Base-by-base conservation (phyloP, 2,888 invertebrate species). In the Cenopis cana region DNA sequence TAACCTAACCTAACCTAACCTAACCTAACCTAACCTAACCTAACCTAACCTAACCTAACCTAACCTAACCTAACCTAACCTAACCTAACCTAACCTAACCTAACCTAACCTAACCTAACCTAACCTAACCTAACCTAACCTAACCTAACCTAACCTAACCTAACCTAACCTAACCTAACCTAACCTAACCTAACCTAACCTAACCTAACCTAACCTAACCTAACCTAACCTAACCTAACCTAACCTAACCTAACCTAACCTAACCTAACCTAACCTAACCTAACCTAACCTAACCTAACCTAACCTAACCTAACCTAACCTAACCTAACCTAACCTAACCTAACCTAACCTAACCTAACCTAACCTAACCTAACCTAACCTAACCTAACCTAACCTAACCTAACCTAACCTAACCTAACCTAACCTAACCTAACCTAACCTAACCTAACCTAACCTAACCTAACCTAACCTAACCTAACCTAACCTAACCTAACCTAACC, bases 81-180 rank as follows among this genome's bases (percentile, higher is more conserved):
- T 72, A 72, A 72, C 72, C 72, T 72, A 72, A 72, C 72, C 72
- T 72, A 72, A 72, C 72, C 72, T 72, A 72, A 72, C 72, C 69
- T 69, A 69, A 70, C 70, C 72, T 72, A 72, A 72, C 72, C 72
- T 72, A 72, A 72, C 70, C 70, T 70, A 70, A 70, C 70, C 70
- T 70, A 70, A 70, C 70, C 70, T 70, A 72, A 72, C 72, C 72
- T 70, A 67, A 66, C 69, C 67, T 69, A 67, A 66, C 73, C 69
- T 62, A 69, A 69, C 69, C 69, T 69, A 69, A 69, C 68, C 64
- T 68, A 62, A 50, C 62, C 64, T 69, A 69, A 69, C 69, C 61
- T 62, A 69, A 69, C 69, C 69, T 69, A 69, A 69, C 69, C 64
- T 64, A 69, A 64, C 69, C 64, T 64, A 69, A 64, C 69, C 59